Conservation (phyloP, 2,113 vertebrate species). For the Burhinus bistriatus region DNA sequence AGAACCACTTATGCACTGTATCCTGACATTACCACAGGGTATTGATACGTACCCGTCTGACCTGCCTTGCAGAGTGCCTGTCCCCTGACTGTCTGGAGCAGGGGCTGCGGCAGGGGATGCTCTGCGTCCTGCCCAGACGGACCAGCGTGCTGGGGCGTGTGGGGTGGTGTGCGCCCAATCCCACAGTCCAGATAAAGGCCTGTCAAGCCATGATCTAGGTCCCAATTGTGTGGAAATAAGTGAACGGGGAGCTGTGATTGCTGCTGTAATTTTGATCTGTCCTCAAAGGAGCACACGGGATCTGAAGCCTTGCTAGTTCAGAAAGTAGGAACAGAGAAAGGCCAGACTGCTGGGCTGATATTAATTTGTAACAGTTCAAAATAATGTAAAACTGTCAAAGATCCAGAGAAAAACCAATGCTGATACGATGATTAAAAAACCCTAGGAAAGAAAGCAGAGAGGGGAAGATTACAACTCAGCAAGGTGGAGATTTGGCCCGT, state of each 20-base stretch:
- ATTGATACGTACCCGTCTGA: background rate
- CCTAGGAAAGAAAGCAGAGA: background rate
- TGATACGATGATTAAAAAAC: background rate
- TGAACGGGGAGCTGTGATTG: background rate
- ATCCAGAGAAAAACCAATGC: background rate
- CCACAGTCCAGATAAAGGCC: background rate
- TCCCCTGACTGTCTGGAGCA: background rate
- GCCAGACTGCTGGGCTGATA: background rate
- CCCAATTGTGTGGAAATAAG: accelerated
- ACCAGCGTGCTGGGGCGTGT: accelerated
- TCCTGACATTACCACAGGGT: too few species aligned
- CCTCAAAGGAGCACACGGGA: accelerated
- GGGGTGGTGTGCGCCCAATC: accelerated
- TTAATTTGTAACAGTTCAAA: background rate
- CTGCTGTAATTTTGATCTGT: background rate
- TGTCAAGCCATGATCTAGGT: background rate
- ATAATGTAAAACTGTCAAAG: background rate
- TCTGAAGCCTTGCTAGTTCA: background rate
- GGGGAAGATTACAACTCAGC: background rate
- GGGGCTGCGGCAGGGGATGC: too few species aligned
- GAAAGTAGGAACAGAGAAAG: background rate
- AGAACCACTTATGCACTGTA: accelerated
- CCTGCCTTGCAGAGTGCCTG: background rate
- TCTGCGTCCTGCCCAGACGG: too few species aligned
- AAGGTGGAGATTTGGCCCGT: background rate